These are phyloP conservation scores for Euleptes europaea DNA, from an alignment of 2,113 vertebrate species.

Conservation along the genomic window DNA sequence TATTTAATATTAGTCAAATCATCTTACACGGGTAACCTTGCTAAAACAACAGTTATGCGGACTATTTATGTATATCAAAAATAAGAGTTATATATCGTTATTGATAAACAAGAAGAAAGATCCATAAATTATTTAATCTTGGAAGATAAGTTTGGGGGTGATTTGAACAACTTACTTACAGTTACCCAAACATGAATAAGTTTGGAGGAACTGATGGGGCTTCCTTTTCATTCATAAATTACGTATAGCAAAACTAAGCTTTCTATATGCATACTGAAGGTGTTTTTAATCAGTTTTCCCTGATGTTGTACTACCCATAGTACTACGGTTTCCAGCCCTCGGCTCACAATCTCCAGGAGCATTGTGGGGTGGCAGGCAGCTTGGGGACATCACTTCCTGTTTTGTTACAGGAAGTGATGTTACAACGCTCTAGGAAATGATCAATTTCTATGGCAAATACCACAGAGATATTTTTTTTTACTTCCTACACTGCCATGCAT, in stretches of 20 bases:
- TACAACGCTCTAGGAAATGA: too few relatives aligned
- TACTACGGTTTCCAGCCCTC: too few relatives aligned
- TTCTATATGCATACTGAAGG: constrained; percentile 19
- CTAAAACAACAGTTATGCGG: constrained; percentile 61
- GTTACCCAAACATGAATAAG: constrained; percentile 25
- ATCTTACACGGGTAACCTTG: constrained; percentile 57
- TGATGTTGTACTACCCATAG: too few relatives aligned
- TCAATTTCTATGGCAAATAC: too few relatives aligned
- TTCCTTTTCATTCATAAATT: constrained; percentile 37
- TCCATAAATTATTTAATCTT: constrained; percentile 57
- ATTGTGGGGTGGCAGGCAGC: too few relatives aligned
- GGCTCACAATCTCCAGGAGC: too few relatives aligned
- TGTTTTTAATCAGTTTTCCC: background rate
- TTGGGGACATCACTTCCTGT: too few relatives aligned
- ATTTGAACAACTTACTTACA: constrained; percentile 52
- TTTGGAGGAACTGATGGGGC: background rate
- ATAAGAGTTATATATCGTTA: constrained; percentile 29
- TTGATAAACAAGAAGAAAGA: constrained; percentile 52
- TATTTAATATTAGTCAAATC: constrained; percentile 71
- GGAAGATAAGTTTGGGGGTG: constrained; percentile 29
- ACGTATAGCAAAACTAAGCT: constrained; percentile 20
- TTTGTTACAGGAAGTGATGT: too few relatives aligned
- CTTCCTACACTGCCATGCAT: too few relatives aligned
- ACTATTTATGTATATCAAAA: constrained; percentile 59
- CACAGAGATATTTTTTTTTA: too few relatives aligned